Percentiles rank a stretch among this genome's conserved stretches.
Evolutionary conservation across 1,140 invertebrate genomes (phyloP).

Genomic region (Drosophila nikananu): DNA sequence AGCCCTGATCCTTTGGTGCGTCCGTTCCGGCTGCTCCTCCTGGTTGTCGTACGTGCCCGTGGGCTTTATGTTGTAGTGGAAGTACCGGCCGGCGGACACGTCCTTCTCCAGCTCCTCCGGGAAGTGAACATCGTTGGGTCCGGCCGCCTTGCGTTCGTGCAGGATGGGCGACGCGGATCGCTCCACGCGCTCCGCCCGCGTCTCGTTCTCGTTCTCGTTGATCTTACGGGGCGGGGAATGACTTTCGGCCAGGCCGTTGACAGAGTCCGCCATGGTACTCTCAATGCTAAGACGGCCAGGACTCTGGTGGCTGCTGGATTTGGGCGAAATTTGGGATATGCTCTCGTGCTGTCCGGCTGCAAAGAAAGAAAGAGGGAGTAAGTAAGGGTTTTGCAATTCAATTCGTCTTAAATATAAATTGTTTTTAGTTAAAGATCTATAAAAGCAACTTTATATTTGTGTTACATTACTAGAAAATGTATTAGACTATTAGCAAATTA

Average conservation of each 20-base stretch:
- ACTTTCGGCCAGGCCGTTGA: conserved; percentile 34
- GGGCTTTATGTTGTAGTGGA: conserved; percentile 83
- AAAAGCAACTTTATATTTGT: too few species aligned
- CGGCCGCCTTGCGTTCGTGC: conserved; percentile 54
- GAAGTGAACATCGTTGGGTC: conserved; percentile 70
- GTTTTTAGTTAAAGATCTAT: background rate
- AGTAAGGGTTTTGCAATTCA: background rate
- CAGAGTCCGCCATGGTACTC: conserved; percentile 65
- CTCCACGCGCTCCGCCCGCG: conserved; percentile 64
- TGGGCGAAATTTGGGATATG: conserved; percentile 84
- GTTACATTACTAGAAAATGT: background rate
- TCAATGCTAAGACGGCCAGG: conserved; percentile 54
- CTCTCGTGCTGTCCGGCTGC: conserved; percentile 69
- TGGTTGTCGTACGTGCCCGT: conserved; percentile 67
- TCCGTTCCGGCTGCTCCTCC: conserved; percentile 60
- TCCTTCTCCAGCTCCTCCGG: conserved; percentile 63
- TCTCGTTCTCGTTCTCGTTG: conserved; percentile 79
- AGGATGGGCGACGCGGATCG: conserved; percentile 79
- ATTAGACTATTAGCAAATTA: too few species aligned
- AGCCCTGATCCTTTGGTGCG: conserved; percentile 52
- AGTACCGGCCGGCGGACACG: conserved; percentile 72
- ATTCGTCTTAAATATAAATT: background rate
- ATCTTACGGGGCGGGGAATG: conserved; percentile 18
- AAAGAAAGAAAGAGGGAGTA: background rate
- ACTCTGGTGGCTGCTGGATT: conserved; percentile 62